Conservation (phyloP, 2,113 vertebrate species). For the Anseranas semipalmata region DNA sequence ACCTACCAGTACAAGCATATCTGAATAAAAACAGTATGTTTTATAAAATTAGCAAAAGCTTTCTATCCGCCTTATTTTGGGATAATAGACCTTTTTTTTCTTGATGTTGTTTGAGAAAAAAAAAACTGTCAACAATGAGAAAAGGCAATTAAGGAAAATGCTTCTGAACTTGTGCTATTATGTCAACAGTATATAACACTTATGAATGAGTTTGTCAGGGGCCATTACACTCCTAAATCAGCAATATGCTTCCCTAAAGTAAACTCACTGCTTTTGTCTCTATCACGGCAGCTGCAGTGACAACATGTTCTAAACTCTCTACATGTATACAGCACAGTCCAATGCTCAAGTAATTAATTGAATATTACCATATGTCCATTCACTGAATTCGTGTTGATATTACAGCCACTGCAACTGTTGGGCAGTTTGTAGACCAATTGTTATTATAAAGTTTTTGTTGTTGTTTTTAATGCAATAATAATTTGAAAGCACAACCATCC, state of each 20-base stretch:
- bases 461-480: neutral
- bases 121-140: slow-evolving; percentile 18
- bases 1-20: neutral
- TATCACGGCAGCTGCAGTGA: slow-evolving; percentile 19
- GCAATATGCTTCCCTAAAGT: slow-evolving; percentile 17
- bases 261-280: neutral
- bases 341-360: slow-evolving; percentile 17
- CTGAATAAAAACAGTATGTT: neutral
- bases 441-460: neutral
- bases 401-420: slow-evolving; percentile 14
- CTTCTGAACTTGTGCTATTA: slow-evolving; percentile 12
- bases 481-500: neutral
- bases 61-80: neutral
- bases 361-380: slow-evolving; percentile 1
- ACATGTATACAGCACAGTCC: neutral
- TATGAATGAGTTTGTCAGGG: slow-evolving; percentile 14
- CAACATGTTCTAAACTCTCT: slow-evolving; percentile 33
- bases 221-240: slow-evolving; percentile 19
- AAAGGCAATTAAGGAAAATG: slow-evolving; percentile 20
- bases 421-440: neutral
- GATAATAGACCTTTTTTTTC: neutral
- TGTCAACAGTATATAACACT: slow-evolving; percentile 12
- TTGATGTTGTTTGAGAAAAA: slow-evolving; percentile 1
- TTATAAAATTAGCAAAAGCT: neutral
- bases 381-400: neutral